Evolutionary conservation across 2,888 invertebrate species (phyloP), one percentile per base, ranked within the genome.

Genomic region (Ganaspis brasiliensis): DNA sequence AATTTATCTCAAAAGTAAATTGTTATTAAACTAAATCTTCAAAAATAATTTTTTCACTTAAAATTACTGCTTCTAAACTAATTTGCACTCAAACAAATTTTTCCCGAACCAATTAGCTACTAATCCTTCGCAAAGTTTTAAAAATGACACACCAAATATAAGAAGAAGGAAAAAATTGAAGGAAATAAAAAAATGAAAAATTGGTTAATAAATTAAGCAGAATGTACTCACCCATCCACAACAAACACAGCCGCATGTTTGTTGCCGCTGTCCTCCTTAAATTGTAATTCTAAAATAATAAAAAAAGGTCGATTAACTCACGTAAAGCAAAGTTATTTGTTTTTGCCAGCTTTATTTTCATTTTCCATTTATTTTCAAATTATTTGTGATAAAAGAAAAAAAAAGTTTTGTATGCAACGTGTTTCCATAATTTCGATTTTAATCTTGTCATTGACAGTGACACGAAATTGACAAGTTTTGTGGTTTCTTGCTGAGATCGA

Each of bases 241-340:
- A 84, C 84, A 88, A 87, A 87, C 87, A 87, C 86, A 86, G 84
- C 85, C 83, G 88, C 90, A 90, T 90, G 82, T 84, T 87, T 85
- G 84, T 84, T 83, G 85, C 79, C 82, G 84, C 85, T 81, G 83
- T 75, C 84, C 85, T 84, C 83, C 84, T 86, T 84, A 81, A 82
- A 72, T 83, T 83, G 77, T 79, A 78, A 75, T 73, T 81, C 85
- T 84, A 82, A 72, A 83, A 83, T 72, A 82, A 78, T 9, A 40
- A 67, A n/a, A 45, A 67, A 67, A 26, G 8, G 9, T 16, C 49
- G n/a, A 16, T 49, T 49, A 14, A 49, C n/a, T 49, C 49, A n/a
- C 1, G 6, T n/a, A n/a, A 49, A 49, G 31, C 31, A 49, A 16
- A n/a, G n/a, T 49, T 49, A 16, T 49, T 49, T 49, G 1, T 49